Evolutionary conservation across 2,888 invertebrate species (phyloP).

Genomic region (Hydraecia micacea): DNA sequence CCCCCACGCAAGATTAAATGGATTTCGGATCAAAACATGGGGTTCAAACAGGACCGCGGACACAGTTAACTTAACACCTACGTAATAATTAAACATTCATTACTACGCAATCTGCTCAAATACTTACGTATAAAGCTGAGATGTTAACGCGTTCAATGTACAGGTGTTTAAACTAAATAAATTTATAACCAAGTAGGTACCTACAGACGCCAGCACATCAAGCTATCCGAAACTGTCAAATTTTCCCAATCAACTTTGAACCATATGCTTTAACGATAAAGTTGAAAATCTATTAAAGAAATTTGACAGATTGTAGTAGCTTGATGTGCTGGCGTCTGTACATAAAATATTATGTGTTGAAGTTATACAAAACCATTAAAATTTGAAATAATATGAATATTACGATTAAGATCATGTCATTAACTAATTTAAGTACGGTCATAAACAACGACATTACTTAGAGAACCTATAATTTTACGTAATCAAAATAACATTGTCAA

Average conservation of each 20-base stretch:
- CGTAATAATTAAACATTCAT: not conserved
- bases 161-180: not conserved
- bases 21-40: not conserved
- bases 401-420: not conserved
- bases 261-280: too few species aligned
- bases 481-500: slow-evolving; percentile 28
- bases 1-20: too few species aligned
- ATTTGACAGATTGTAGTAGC: too few species aligned
- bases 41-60: not conserved
- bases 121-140: too few species aligned
- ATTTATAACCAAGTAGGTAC: not conserved
- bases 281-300: too few species aligned
- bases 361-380: not conserved
- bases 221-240: too few species aligned
- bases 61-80: not conserved
- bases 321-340: too few species aligned
- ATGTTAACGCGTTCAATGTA: not conserved
- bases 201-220: too few species aligned
- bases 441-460: not conserved
- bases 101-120: not conserved
- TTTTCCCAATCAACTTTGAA: too few species aligned
- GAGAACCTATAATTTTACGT: slow-evolving; percentile 9
- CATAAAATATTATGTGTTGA: not conserved
- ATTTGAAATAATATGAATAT: not conserved
- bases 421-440: not conserved